Evolutionary conservation across 2,113 vertebrate genomes (phyloP), one percentile per base, ranked within the genome.

Genomic region (Martes martes): DNA sequence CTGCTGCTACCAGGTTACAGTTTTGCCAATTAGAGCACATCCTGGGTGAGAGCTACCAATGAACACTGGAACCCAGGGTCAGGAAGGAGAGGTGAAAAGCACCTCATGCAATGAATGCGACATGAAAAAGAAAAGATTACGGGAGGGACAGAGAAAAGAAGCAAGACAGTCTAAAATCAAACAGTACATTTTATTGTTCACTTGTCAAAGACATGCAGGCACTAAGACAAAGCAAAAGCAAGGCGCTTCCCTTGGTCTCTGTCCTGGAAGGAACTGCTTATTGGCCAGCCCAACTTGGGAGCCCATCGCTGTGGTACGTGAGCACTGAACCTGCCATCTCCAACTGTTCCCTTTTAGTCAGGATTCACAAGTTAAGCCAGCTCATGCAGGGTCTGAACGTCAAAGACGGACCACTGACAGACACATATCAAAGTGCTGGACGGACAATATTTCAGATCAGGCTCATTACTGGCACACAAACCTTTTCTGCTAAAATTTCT

Each of bases 1-100:
- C 94, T 16, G 92, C 95, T 69, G 95, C 95, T 96, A 63, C 92
- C 95, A 97, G 90, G 97, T 91, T 98, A 89, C 91, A 86, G 92
- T 91, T 97, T 90, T 97, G 97, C 98, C 98, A 98, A 98, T 98
- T 97, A 98, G 90, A 96, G 94, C 96, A 91, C 95, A 95, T 65
- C 65, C 81, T 81, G 47, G 84, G 96, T 86, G 97, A 95, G 95
- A 36, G 73, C 33, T 73, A 31, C 59, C 96, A 73, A 76, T 21
- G 87, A 94, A 93, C 86, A 63, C 67, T n/a, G 90, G 93, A 87
- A 80, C 65, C 78, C 69, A 47, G 88, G 96, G 97, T 95, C 97
- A 93, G 81, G 45, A 74, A 42, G 74, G 78, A 96, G 89, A 91
- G 95, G 96, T 57, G 76, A 94, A 84, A 91, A 89, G 95, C 90